Evolutionary conservation across 2,113 vertebrate genomes (phyloP).

Genomic region (Cottus gobio): DNA sequence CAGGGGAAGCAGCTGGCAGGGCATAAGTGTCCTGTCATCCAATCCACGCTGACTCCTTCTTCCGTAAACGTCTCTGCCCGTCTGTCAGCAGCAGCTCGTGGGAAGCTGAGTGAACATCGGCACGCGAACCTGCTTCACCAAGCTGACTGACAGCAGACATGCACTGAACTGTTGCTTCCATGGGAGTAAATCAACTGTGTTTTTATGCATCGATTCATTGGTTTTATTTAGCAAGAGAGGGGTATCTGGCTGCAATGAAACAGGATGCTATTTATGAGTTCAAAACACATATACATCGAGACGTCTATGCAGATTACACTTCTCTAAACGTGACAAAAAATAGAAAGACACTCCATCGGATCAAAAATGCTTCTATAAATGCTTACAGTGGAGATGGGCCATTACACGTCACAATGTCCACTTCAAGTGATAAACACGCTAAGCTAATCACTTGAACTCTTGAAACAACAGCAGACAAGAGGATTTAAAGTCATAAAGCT

Average conservation of each 20-base stretch:
- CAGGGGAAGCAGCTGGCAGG: not conserved
- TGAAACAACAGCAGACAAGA: not conserved
- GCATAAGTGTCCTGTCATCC: not conserved
- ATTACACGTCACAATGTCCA: not conserved
- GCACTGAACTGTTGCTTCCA: not conserved
- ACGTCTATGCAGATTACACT: not conserved
- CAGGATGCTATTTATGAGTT: no score
- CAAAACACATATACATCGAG: no score
- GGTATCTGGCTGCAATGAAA: not conserved
- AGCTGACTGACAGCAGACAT: not conserved
- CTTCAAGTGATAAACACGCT: slow-evolving; percentile 3
- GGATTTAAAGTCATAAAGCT: not conserved
- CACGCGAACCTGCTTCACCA: not conserved
- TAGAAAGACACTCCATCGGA: not conserved
- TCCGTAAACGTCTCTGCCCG: not conserved
- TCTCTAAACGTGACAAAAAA: not conserved
- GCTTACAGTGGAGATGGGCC: not conserved
- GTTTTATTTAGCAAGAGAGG: not conserved
- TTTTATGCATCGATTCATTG: not conserved
- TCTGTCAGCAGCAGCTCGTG: not conserved
- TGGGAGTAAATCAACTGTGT: not conserved
- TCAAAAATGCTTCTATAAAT: not conserved
- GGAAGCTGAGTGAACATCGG: not conserved
- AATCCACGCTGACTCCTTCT: not conserved
- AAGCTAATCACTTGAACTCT: slow-evolving; percentile 5